Conservation (phyloP, 2,888 invertebrate species). For the Diarsia dahlii region DNA sequence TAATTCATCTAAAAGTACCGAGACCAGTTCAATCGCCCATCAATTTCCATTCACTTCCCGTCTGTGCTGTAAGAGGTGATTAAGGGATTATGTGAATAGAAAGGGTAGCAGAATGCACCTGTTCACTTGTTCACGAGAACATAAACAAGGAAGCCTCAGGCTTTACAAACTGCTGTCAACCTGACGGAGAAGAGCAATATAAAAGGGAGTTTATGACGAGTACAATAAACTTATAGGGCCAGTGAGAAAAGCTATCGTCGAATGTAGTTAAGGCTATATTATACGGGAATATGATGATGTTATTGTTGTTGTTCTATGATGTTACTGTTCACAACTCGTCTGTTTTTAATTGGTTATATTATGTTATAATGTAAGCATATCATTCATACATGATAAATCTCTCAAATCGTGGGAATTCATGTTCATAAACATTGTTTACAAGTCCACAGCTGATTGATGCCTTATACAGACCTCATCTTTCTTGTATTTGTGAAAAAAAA, state of each 20-base stretch:
- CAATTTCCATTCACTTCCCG: constrained; percentile 52
- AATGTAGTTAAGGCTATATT: background rate
- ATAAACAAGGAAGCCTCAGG: background rate
- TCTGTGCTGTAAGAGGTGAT: constrained; percentile 37
- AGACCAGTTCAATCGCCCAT: constrained; percentile 28
- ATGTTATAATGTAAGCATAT: too few species aligned
- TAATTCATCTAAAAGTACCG: constrained; percentile 25
- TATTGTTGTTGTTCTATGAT: background rate
- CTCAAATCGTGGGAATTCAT: too few species aligned
- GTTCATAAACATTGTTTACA: background rate
- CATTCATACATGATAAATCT: too few species aligned
- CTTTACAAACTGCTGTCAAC: background rate
- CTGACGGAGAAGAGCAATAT: background rate
- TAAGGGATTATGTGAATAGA: constrained; percentile 43
- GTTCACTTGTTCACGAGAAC: background rate
- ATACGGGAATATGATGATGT: background rate
- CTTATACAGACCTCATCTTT: background rate
- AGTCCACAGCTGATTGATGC: background rate
- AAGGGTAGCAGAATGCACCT: constrained; percentile 29
- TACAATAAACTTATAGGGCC: background rate
- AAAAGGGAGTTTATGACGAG: background rate
- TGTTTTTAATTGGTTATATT: background rate
- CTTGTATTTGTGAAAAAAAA: too few species aligned
- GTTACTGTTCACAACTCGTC: constrained; percentile 6
- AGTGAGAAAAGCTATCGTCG: background rate